Evolutionary conservation across 2,888 invertebrate genomes (phyloP).

Genomic region (Archips crataeganus): DNA sequence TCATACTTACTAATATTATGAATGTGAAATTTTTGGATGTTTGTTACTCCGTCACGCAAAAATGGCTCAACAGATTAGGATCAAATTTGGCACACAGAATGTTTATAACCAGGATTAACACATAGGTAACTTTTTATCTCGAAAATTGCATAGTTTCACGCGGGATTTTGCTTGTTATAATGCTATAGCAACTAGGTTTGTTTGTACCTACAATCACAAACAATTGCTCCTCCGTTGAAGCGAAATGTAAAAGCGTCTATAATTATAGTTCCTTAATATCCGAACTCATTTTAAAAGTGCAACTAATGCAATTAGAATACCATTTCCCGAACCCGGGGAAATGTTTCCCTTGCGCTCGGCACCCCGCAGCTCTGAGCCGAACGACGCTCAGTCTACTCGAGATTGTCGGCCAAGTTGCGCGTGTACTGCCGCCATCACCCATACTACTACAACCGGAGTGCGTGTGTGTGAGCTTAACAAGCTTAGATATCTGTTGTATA

Average conservation of each 20-base stretch:
- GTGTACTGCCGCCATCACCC: constrained; percentile 53
- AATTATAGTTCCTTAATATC: neutral
- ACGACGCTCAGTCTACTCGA: constrained; percentile 72
- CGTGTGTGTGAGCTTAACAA: constrained; percentile 70
- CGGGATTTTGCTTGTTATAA: too few relatives aligned
- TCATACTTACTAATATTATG: too few relatives aligned
- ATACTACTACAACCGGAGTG: constrained; percentile 69
- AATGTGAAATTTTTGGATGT: too few relatives aligned
- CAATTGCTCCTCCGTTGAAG: too few relatives aligned
- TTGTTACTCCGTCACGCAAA: too few relatives aligned
- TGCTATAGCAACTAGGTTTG: too few relatives aligned
- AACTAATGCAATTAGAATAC: neutral
- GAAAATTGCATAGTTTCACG: too few relatives aligned
- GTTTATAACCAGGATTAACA: too few relatives aligned
- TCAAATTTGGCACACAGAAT: too few relatives aligned
- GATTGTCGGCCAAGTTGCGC: constrained; percentile 59
- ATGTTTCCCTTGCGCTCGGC: constrained; percentile 58
- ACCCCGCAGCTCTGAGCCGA: constrained; percentile 63
- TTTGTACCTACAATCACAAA: too few relatives aligned
- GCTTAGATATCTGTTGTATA: constrained; percentile 63
- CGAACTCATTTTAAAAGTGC: neutral
- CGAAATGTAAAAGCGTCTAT: neutral
- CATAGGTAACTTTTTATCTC: too few relatives aligned
- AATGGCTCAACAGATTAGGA: too few relatives aligned
- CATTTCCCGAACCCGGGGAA: constrained; percentile 58